These are phyloP conservation scores for Oreochromis aureus DNA, from an alignment of 2,113 vertebrate genomes.

Conservation along the genomic window DNA sequence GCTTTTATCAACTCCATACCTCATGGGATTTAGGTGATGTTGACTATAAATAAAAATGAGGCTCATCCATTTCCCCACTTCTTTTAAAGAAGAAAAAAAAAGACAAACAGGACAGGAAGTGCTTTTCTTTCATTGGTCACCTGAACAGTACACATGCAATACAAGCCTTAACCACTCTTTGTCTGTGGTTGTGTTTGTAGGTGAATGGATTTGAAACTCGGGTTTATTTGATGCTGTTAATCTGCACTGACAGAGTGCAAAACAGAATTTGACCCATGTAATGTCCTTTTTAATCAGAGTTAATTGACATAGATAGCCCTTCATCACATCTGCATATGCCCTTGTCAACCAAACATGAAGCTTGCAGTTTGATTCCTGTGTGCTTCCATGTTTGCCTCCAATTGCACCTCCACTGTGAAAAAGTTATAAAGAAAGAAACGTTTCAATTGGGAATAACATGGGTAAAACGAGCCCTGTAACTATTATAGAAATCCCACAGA, in stretches of 20 bases:
- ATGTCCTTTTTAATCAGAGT: conserved; percentile 56
- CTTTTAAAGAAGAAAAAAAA: not conserved
- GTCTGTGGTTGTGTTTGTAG: not conserved
- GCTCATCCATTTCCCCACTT: not conserved
- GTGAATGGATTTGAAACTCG: conserved; percentile 3
- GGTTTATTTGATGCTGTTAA: conserved; percentile 10
- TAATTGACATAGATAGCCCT: conserved; percentile 51
- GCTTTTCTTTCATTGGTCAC: not conserved
- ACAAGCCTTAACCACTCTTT: not conserved
- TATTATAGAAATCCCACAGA: not conserved
- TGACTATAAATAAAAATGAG: not conserved
- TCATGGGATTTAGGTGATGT: not conserved
- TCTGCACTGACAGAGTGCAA: conserved; percentile 12
- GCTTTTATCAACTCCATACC: not conserved
- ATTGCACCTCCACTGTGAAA: not conserved
- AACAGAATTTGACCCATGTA: conserved; percentile 38
- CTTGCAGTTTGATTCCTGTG: not conserved
- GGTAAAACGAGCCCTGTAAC: not conserved
- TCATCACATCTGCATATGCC: conserved; percentile 15
- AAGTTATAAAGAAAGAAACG: not conserved
- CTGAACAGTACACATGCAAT: not conserved
- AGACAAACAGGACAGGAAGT: not conserved
- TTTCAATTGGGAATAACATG: not conserved
- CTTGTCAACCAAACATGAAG: conserved; percentile 6
- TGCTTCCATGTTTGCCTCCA: not conserved